A percentile compares a stretch with the other conserved stretches of the same genome.
Evolutionary conservation across 2,797 vertebrate genomes (phyloP).

Genomic region (Cynodonichthys magdalenae): DNA sequence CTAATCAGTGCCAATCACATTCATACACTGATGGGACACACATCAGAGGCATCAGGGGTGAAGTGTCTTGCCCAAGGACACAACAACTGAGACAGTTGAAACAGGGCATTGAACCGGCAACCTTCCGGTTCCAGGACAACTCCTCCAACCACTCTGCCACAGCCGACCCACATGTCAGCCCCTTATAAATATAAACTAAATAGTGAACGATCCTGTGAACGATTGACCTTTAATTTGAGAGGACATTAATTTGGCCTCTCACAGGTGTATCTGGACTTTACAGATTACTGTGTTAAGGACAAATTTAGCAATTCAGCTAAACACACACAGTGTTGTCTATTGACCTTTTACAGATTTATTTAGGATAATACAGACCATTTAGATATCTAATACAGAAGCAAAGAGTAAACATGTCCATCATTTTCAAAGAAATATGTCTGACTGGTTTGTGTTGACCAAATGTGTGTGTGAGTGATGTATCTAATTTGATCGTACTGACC

Average conservation of each 20-base stretch:
- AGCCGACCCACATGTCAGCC: too few species aligned
- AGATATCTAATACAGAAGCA: conserved; percentile 7
- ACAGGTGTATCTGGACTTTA: conserved; percentile 36
- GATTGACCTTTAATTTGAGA: conserved; percentile 30
- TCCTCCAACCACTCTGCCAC: too few species aligned
- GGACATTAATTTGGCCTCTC: conserved; percentile 41
- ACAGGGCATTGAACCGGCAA: too few species aligned
- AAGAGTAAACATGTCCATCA: conserved; percentile 25
- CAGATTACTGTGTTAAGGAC: conserved; percentile 17
- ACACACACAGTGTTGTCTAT: conserved; percentile 5
- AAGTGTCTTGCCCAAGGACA: too few species aligned
- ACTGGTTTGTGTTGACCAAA: conserved; percentile 29
- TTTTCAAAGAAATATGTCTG: conserved; percentile 33
- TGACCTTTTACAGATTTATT: conserved; percentile 14
- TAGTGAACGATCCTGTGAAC: conserved; percentile 11
- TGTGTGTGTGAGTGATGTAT: conserved; percentile 64
- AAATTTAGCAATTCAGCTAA: conserved; percentile 30
- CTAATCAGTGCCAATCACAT: too few species aligned
- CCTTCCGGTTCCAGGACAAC: too few species aligned
- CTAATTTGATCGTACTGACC: conserved; percentile 79
- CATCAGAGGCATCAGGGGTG: too few species aligned
- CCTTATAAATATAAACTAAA: conserved; percentile 6
- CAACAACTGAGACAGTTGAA: too few species aligned
- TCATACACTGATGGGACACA: too few species aligned
- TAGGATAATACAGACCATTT: conserved; percentile 25